These are phyloP conservation scores for Manacus vitellinus DNA, from an alignment of 2,113 vertebrate genomes.

Conservation along the genomic window DNA sequence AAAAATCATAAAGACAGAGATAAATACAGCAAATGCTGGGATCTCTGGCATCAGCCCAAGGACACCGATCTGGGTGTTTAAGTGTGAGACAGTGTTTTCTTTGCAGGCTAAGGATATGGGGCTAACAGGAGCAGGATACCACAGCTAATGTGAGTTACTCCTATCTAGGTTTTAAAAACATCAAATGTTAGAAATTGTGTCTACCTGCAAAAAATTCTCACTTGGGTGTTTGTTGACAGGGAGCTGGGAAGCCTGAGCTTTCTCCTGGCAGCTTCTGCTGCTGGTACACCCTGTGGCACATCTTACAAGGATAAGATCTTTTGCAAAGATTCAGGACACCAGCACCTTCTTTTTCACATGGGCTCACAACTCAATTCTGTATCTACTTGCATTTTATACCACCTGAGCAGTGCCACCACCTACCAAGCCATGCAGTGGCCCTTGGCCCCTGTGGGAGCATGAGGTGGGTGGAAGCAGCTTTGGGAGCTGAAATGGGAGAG, in stretches of 20 bases:
- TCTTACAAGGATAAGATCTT: neutral
- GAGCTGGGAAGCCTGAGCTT: neutral
- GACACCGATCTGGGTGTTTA: neutral
- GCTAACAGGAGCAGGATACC: neutral
- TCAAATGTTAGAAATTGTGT: neutral
- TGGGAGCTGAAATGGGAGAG: neutral
- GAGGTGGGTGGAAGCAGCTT: neutral
- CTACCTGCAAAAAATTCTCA: neutral
- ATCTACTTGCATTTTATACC: neutral
- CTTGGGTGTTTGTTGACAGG: fast-evolving
- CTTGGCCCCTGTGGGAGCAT: neutral
- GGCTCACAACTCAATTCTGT: neutral
- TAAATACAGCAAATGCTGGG: neutral
- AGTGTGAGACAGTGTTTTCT: neutral
- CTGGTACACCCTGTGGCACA: neutral
- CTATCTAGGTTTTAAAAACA: neutral
- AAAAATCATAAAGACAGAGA: neutral
- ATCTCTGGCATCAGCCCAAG: neutral
- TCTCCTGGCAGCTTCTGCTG: fast-evolving
- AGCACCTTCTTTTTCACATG: neutral
- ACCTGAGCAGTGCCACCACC: neutral
- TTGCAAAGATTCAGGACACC: neutral
- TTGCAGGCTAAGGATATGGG: neutral
- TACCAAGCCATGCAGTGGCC: neutral
- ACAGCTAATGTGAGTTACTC: neutral